Base-by-base conservation (phyloP, 2,797 vertebrate genomes). In the Rhinoraja longicauda region DNA sequence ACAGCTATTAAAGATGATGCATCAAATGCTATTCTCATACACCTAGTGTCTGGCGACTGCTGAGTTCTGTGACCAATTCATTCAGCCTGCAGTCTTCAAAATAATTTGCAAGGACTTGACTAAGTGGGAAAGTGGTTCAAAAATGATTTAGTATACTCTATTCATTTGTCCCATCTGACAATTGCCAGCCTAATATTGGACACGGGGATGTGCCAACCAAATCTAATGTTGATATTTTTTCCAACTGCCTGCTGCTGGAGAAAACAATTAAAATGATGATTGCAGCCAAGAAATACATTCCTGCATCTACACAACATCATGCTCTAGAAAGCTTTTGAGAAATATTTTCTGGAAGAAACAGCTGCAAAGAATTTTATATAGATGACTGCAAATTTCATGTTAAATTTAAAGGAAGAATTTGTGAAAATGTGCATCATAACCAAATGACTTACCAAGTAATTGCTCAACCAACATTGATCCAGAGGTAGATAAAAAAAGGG, bases 271-370 rank as follows among this genome's bases (percentile, higher is more conserved):
- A 32, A 86, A 86, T 26, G 5, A 86, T 32, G 32, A 62, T 32
- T 8, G 15, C 19, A 3, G 82, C 82, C 82, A 86, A 86, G 82
- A 64, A 86, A 86, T 59, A 84, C 81, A 84, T 59, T 29, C 81
- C 12, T 59, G 82, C 82, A 86, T 64, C 82, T 86, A 57, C 82
- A 86, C 57, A 64, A 59, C 62, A 29, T 64, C 82, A 64, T n/a
- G 57, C 15, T 86, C 32, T 86, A 57, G 82, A 62, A 84, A 59
- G 24, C 81, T 12, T 84, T 45, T 5, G 45, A 59, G 81, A 84
- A 5, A 64, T n/a, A 62, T 64, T 86, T 86, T 59, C 29, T 62
- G 82, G 29, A n/a, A 62, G 15, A 57, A 86, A 86, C 82, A 86
- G 59, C 57, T 86, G 59, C 29, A 64, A 29, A 86, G 17, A 62